A percentile compares a stretch with the other conserved stretches of the same genome.
phyloP scores from a whole-genome alignment of 2,888 invertebrate genomes.

The Aphidius colemani region DNA sequence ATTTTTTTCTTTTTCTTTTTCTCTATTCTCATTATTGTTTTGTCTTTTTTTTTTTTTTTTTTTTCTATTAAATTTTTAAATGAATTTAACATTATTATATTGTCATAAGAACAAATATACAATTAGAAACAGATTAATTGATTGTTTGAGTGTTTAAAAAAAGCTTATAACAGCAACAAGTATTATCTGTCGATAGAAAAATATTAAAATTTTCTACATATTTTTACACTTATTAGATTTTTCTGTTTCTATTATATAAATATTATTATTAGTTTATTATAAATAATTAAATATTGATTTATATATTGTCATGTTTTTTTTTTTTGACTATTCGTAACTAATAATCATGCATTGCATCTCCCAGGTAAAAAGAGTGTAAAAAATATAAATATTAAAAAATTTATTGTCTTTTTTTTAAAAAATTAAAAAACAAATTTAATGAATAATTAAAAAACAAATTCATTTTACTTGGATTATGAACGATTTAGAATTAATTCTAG shows the following conservation, averaged over 20 bases:
- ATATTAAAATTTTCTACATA: constrained; percentile 15
- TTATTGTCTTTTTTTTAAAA: not conserved
- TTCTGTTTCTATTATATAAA: not conserved
- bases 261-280: constrained; percentile 11
- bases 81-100: not conserved
- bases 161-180: not conserved
- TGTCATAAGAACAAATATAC: not conserved
- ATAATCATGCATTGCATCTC: too few species aligned
- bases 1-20: not conserved
- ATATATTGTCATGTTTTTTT: not conserved
- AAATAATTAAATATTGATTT: not conserved
- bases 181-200: not conserved
- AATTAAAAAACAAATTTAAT: too few species aligned
- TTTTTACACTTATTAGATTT: constrained; percentile 18
- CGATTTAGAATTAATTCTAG: constrained; percentile 36
- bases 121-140: not conserved
- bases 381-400: constrained; percentile 6
- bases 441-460: not conserved
- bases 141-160: constrained; percentile 13
- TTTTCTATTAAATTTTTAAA: not conserved
- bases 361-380: not conserved
- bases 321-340: constrained; percentile 6
- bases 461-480: constrained; percentile 13
- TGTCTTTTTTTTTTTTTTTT: too few species aligned
- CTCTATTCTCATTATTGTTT: too few species aligned